Conservation (phyloP, 2,888 invertebrate species). For the Ferrisia virgata region DNA sequence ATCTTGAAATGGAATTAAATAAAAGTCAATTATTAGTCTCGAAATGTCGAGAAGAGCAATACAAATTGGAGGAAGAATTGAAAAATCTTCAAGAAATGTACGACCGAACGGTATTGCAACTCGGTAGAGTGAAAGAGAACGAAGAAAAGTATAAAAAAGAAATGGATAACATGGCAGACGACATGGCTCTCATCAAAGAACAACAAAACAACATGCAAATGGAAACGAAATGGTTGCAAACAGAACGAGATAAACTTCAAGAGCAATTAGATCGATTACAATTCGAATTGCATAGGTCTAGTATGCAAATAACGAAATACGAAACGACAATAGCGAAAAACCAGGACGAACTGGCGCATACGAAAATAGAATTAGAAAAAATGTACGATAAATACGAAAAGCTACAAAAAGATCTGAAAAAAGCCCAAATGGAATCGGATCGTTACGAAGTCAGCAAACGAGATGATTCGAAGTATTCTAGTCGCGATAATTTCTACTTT, state of each 20-base stretch:
- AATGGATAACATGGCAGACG: conserved; percentile 70
- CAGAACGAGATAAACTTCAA: conserved; percentile 79
- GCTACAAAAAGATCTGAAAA: conserved; percentile 74
- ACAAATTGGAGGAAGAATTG: conserved; percentile 83
- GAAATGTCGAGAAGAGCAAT: conserved; percentile 79
- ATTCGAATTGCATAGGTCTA: conserved; percentile 81
- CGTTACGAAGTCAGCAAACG: conserved; percentile 70
- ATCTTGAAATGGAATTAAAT: conserved; percentile 79
- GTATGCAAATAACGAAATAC: conserved; percentile 80
- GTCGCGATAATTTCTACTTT: conserved; percentile 56
- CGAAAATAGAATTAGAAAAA: conserved; percentile 84
- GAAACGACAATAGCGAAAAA: conserved; percentile 82
- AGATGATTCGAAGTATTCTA: conserved; percentile 64
- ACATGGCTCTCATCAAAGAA: conserved; percentile 82
- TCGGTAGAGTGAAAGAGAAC: conserved; percentile 80
- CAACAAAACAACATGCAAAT: conserved; percentile 81
- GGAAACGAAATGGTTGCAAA: conserved; percentile 76
- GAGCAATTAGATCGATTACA: conserved; percentile 80
- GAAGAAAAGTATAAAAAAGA: conserved; percentile 89
- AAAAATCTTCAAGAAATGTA: conserved; percentile 83
- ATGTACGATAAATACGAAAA: conserved; percentile 88
- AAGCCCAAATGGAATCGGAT: conserved; percentile 74
- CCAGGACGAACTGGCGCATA: conserved; percentile 82
- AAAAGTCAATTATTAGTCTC: conserved; percentile 75
- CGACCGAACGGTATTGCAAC: conserved; percentile 79